These are phyloP conservation scores for Trissolcus japonicus DNA, from an alignment of 2,888 invertebrate genomes.

Conservation along the genomic window DNA sequence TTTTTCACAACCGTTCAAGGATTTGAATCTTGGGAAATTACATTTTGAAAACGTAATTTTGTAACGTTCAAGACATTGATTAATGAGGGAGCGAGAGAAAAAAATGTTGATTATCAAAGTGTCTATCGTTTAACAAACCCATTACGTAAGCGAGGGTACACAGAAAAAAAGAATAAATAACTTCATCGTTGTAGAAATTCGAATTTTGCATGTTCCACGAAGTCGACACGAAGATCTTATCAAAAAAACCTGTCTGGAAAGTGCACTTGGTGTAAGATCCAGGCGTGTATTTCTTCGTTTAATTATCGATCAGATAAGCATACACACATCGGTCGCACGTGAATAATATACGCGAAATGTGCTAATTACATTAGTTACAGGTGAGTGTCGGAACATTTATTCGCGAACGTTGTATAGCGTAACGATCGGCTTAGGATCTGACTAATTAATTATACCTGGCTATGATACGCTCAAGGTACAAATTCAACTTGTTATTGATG, in stretches of 20 bases:
- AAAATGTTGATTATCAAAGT: no score
- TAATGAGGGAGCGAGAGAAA: no score
- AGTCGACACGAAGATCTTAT: conserved; percentile 1
- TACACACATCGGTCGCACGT: conserved; percentile 15
- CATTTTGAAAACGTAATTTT: no score
- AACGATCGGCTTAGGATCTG: conserved; percentile 11
- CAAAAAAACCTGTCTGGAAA: conserved; percentile 9
- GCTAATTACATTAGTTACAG: conserved; percentile 17
- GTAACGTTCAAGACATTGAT: no score
- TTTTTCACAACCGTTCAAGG: no score
- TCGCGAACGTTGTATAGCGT: conserved; percentile 1
- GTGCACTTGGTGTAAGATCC: conserved; percentile 11
- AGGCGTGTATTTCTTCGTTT: conserved; percentile 12
- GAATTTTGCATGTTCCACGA: conserved; percentile 3
- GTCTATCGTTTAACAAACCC: no score
- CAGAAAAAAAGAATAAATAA: no score
- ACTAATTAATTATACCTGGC: conserved; percentile 22
- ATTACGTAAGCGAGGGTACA: no score
- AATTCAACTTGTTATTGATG: conserved; percentile 5
- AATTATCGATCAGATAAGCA: conserved; percentile 22
- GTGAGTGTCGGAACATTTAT: conserved; percentile 14
- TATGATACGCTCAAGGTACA: conserved; percentile 1
- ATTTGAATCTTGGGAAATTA: no score
- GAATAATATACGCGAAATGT: conserved; percentile 24
- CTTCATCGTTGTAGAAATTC: no score